phyloP scores from a whole-genome alignment of 2,797 vertebrate genomes.

The Garrulus glandarius region DNA sequence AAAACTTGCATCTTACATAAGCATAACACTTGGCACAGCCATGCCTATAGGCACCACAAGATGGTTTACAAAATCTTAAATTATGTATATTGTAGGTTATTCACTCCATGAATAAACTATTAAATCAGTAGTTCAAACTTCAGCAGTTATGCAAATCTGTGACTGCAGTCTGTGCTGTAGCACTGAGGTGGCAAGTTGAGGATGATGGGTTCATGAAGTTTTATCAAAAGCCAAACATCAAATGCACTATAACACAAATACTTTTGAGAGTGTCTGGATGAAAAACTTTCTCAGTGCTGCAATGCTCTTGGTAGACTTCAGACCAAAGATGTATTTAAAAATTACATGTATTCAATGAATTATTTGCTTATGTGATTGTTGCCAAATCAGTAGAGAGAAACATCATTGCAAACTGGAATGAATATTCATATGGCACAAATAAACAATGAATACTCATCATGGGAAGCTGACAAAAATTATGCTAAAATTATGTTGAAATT shows the following conservation, averaged over 20 bases:
- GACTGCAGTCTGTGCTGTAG: neutral
- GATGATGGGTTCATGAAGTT: neutral
- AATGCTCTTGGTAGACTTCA: neutral
- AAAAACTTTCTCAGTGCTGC: neutral
- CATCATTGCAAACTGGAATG: conserved; percentile 11
- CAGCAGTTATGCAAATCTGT: neutral
- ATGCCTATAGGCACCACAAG: neutral
- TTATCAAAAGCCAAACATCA: neutral
- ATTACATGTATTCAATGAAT: neutral
- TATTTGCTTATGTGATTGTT: conserved; percentile 3
- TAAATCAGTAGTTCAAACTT: neutral
- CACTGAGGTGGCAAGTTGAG: neutral
- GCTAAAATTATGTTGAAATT: conserved; percentile 42
- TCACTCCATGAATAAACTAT: neutral
- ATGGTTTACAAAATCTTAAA: neutral
- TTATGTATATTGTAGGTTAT: neutral
- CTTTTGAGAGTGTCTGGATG: neutral
- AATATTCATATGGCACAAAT: conserved; percentile 21
- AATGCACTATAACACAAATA: neutral
- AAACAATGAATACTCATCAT: conserved; percentile 31
- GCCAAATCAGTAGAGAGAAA: conserved; percentile 38
- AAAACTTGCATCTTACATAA: neutral
- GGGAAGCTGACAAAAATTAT: conserved; percentile 35
- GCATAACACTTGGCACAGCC: neutral
- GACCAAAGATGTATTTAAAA: conserved; percentile 18